phyloP scores from a whole-genome alignment of 2,797 vertebrate genomes.

The Catharus ustulatus region DNA sequence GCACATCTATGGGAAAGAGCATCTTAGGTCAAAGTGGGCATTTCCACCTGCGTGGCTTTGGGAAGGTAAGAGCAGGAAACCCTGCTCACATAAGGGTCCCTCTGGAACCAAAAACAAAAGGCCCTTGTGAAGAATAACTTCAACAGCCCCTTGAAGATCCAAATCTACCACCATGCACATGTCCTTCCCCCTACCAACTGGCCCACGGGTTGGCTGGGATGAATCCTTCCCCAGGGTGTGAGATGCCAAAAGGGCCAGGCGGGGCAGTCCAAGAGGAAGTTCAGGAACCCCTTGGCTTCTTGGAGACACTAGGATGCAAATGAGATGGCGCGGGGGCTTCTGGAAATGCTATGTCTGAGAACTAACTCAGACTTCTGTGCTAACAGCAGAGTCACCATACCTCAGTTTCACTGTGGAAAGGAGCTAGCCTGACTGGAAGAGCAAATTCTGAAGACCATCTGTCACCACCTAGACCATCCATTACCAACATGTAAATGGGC shows the following conservation, averaged over 20 bases:
- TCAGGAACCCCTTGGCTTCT: not conserved
- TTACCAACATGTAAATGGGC: not conserved
- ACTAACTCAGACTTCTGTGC: not conserved
- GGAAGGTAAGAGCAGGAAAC: not conserved
- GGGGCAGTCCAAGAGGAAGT: not conserved
- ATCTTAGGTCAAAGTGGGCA: not conserved
- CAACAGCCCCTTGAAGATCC: not conserved
- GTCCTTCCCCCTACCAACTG: not conserved
- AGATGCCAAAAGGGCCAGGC: not conserved
- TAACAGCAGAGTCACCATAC: not conserved
- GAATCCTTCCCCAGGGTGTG: not conserved
- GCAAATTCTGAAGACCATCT: not conserved
- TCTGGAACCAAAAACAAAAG: not conserved
- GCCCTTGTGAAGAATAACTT: not conserved
- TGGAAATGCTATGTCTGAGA: not conserved
- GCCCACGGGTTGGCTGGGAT: not conserved
- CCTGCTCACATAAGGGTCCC: not conserved
- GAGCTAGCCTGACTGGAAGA: not conserved
- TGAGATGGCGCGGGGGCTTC: fast-evolving
- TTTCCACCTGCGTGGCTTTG: not conserved
- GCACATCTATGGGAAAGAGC: not conserved
- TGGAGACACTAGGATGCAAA: not conserved
- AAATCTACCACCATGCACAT: not conserved
- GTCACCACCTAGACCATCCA: not conserved
- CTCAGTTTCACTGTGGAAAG: not conserved